Base-by-base conservation (phyloP, 1,140 invertebrate species). In the Cotesia vestalis region DNA sequence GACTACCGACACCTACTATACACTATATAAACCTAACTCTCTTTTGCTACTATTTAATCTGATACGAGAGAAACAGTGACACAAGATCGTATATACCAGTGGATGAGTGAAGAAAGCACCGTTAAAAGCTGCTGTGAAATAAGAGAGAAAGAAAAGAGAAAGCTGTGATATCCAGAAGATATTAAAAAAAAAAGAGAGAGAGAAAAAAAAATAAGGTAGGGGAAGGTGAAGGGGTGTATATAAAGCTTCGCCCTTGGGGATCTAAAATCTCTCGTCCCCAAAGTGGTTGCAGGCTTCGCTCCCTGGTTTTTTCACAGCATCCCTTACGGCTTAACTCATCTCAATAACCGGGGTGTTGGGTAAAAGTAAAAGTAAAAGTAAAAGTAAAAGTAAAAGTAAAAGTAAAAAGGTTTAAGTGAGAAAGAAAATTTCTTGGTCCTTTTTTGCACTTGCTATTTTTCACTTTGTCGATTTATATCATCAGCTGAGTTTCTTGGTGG, bases 251-350 rank as follows among this genome's bases (percentile, higher is more conserved):
- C 80, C 82, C 82, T 77, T 83, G 83, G 83, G 82, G 79, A 83
- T 78, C 77, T 80, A 77, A 86, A 87, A 86, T 86, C 85, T 86
- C 84, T 85, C 81, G 81, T 84, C 71, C 85, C 83, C 80, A 83
- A 86, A 86, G 85, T 86, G 84, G 84, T 81, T 83, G 83, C 83
- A 83, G 83, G 80, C 80, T 85, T 79, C 79, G 79, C 83, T 83
- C 82, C 81, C 83, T 71, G 63, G 82, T 87, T 86, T 80, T 86
- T 87, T 84, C 84, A 77, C 85, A 85, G 83, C 84, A 82, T 85
- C 86, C 83, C 83, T 83, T 83, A 83, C 81, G 79, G 82, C 84
- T 79, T 79, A 79, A 83, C 80, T 78, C 27, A 27, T 27, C 73
- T 75, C 78, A 77, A 40, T 64, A 67, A 80, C 77, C 77, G 80